phyloP scores from a whole-genome alignment of 2,888 invertebrate species.

The Limenitis camilla region DNA sequence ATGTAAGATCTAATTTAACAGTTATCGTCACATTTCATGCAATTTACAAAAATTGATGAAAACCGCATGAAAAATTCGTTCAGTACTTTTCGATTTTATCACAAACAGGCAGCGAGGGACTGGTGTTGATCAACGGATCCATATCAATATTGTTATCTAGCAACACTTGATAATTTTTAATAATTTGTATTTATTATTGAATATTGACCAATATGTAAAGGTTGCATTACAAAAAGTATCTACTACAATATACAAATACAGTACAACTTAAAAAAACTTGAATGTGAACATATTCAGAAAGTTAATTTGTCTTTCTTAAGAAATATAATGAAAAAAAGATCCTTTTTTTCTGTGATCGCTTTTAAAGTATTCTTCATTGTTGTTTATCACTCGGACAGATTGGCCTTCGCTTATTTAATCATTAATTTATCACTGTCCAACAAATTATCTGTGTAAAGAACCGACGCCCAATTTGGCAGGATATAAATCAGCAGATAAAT shows the following conservation, averaged over 20 bases:
- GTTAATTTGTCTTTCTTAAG: slow-evolving; percentile 12
- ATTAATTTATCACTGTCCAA: slow-evolving; percentile 65
- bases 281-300: slow-evolving; percentile 8
- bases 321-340: slow-evolving; percentile 12
- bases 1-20: too few relatives aligned
- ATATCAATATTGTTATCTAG: too few relatives aligned
- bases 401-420: slow-evolving; percentile 62
- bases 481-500: slow-evolving; percentile 16
- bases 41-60: too few relatives aligned
- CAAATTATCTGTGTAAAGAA: slow-evolving; percentile 48
- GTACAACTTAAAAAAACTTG: background rate
- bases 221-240: background rate
- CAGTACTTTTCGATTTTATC: too few relatives aligned
- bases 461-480: slow-evolving; percentile 18
- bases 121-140: too few relatives aligned
- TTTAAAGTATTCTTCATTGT: slow-evolving; percentile 50
- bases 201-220: slow-evolving; percentile 1
- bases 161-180: too few relatives aligned
- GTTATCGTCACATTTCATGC: too few relatives aligned
- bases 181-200: background rate
- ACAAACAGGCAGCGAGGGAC: too few relatives aligned
- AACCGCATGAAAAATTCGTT: too few relatives aligned
- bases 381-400: slow-evolving; percentile 36
- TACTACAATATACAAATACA: background rate
- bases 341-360: slow-evolving; percentile 11